Evolutionary conservation across 2,888 invertebrate genomes (phyloP), one percentile per base, ranked within the genome.

Genomic region (Ormyrus nitidulus): DNA sequence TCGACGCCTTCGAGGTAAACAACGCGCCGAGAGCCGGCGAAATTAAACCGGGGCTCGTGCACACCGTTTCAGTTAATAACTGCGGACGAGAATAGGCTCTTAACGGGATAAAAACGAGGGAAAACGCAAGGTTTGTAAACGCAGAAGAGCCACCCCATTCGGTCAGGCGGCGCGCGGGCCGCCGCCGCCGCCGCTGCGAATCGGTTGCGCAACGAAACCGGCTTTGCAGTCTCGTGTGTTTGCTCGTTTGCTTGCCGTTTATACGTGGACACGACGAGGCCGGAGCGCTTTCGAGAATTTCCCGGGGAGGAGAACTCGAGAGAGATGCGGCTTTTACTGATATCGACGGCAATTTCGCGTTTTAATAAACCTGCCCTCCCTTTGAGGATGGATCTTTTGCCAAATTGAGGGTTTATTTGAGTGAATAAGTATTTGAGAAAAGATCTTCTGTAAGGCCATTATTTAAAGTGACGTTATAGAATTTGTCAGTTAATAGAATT

Each of bases 1-100:
- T 19, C 19, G 1, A 1, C 19, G 19, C 19, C 19, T 51, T 49
- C 62, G 5, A 8, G 11, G 58, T 70, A 58, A 58, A 70, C 19
- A 11, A 13, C 10, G 10, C 46, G 19, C 46, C 6, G 13, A 19
- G 6, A 64, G 54, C 48, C 49, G 46, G 13, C 6, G 51, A 64
- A 71, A 71, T 51, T 64, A 64, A 70, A 64, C 34, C 19, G 34
- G 8, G 46, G 44, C 19, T 19, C 19, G 19, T 1, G 19, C 19
- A 2, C 19, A 13, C 34, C 61, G 6, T 73, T 58, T 66, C 58
- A 59, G 9, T 72, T 77, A 65, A 66, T 72, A 71, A 46, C 54
- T 19, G 8, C 56, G 48, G 4, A 19, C 19, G 19, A 46, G 44
- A 49, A 3, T 77, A 48, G 56, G 69, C 44, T 11, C 34, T 34